These are phyloP conservation scores for Argyra leucocephala DNA, from an alignment of 2,888 invertebrate genomes.

Conservation along the genomic window DNA sequence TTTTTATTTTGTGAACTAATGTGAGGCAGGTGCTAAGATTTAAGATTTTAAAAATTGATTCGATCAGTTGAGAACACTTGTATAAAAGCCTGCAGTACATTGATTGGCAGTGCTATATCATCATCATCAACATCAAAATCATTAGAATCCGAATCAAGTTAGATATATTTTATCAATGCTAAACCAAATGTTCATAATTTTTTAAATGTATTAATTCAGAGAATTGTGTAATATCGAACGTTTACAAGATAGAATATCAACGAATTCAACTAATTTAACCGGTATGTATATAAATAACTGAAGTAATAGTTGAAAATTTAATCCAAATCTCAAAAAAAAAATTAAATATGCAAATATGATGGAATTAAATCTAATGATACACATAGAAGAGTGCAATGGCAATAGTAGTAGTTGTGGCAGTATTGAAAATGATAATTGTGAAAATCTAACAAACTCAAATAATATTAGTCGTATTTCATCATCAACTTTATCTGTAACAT, in stretches of 20 bases:
- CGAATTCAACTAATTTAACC: constrained; percentile 18
- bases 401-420: neutral
- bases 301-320: neutral
- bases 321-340: constrained; percentile 52
- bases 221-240: constrained; percentile 45
- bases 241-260: constrained; percentile 49
- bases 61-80: constrained; percentile 43
- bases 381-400: neutral
- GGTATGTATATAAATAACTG: constrained; percentile 15
- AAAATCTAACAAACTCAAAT: constrained; percentile 14
- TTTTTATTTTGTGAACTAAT: too few relatives aligned
- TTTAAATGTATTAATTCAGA: constrained; percentile 42
- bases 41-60: too few relatives aligned
- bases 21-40: too few relatives aligned
- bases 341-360: constrained; percentile 62
- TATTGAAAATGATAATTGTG: neutral
- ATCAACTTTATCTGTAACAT: constrained; percentile 27
- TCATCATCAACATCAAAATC: constrained; percentile 16
- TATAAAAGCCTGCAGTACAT: constrained; percentile 35
- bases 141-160: too few relatives aligned
- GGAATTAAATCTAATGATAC: constrained; percentile 10
- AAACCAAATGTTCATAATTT: constrained; percentile 43
- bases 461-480: constrained; percentile 18
- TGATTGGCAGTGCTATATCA: constrained; percentile 42
- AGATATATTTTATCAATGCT: constrained; percentile 41